Base-by-base conservation (phyloP, 2,797 vertebrate genomes). In the Mycteria americana region DNA sequence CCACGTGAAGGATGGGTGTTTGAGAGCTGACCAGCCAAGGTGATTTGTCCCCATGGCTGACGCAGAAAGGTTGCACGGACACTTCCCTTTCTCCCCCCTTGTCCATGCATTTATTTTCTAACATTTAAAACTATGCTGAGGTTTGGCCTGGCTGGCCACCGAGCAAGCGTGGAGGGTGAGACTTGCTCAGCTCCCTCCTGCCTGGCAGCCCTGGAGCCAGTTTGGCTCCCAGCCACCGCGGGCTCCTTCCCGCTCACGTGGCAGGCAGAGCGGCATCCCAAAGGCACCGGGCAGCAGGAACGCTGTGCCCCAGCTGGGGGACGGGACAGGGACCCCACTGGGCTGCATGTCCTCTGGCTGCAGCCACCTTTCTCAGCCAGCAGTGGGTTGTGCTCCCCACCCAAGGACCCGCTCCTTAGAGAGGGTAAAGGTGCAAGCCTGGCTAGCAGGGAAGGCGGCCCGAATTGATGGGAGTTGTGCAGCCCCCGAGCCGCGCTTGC, bases 211-310 rank as follows among this genome's bases (percentile, higher is more conserved):
- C 75, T 12, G 43, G n/a, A 89, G 75, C 74, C 80, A 54, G 10
- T 46, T 24, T 85, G 93, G 83, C 83, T 76, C 48, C 43, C 1
- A 2, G 87, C 80, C 77, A 48, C 56, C 0, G 0, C 0, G 0
- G 85, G 41, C 79, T 81, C 39, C 25, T 75, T 92, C 62, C 70
- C 2, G 2, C 73, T 54, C 93, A 43, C 5, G 3, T 53, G 60
- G 88, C 77, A 79, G 28, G 72, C 82, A 70, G 84, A 87, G 67
- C 39, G 33, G 76, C 0, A 0, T 81, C 62, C 69, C 11, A 3
- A 48, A 70, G 46, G 86, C 31, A 68, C 57, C 0, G 2, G 35
- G 72, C 1, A 0, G 10, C 46, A 56, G 51, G 23, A 74, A 56
- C 0, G 3, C 70, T 69, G 80, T 1, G 4, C 59, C 46, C 35